These are phyloP conservation scores for Bimastos eiseni DNA, from an alignment of 2,888 invertebrate species.

Conservation along the genomic window DNA sequence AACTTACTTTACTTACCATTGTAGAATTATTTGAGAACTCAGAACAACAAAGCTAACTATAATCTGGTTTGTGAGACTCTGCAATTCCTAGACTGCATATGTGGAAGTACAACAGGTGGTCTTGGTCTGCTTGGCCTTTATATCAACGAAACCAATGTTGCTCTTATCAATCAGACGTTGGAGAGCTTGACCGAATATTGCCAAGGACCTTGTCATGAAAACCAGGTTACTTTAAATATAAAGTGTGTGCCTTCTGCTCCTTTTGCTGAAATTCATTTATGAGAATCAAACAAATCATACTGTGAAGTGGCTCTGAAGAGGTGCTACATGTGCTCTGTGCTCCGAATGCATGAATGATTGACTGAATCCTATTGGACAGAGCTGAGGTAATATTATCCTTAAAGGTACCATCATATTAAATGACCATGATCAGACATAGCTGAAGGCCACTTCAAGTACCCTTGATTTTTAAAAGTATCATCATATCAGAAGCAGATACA, in stretches of 20 bases:
- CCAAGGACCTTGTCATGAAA: constrained; percentile 93
- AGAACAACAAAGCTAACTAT: constrained; percentile 93
- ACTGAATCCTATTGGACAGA: neutral
- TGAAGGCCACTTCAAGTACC: too few relatives aligned
- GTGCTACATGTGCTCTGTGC: too few relatives aligned
- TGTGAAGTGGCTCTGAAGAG: too few relatives aligned
- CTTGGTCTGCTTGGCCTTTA: constrained; percentile 92
- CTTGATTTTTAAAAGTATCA: too few relatives aligned
- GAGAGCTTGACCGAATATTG: constrained; percentile 98
- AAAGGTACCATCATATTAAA: too few relatives aligned
- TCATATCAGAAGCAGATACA: too few relatives aligned
- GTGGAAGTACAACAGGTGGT: constrained; percentile 98
- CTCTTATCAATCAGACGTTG: constrained; percentile 93
- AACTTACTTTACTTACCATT: neutral
- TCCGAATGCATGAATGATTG: too few relatives aligned
- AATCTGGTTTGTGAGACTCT: constrained; percentile 96
- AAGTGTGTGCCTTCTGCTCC: neutral
- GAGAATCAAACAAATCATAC: neutral
- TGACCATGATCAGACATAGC: too few relatives aligned
- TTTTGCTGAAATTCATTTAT: neutral
- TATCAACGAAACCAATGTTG: constrained; percentile 95
- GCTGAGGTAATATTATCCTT: too few relatives aligned
- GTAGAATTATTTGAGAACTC: constrained; percentile 87
- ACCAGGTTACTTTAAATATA: constrained; percentile 66
- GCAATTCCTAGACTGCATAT: constrained; percentile 97